Base-by-base conservation (phyloP, 1,140 invertebrate genomes). In the Drosophila kepulauana region DNA sequence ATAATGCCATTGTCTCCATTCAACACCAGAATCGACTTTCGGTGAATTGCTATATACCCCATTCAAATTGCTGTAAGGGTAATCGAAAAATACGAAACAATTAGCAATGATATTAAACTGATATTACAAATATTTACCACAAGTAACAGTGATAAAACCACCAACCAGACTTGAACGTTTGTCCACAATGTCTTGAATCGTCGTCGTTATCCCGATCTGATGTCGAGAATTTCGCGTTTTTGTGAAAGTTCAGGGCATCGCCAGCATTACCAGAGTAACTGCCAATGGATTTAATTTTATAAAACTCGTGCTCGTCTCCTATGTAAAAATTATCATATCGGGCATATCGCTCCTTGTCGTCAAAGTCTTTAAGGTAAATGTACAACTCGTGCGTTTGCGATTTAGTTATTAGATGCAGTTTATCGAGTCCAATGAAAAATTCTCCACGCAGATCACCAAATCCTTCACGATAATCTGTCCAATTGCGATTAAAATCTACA, bases 361-460 rank as follows among this genome's bases (percentile, higher is more conserved):
- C 5, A 38, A 54, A 52, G 8, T 56, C 38, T 28, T 46, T 30
- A 1, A 69, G 35, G 1, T 54, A 16, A 8, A 71, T 57, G 7
- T 54, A 57, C 11, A 71, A 52, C 20, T 64, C 68, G 43, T 64
- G 33, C 1, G 8, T 13, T 13, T 63, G 51, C 7, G 30, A 65
- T 8, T 46, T 46, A 6, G 51, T 64, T 7, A 71, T n/a, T 5
- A 16, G 11, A 56, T 71, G 52, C 5, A 72, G 25, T 51, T 72
- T 72, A 3, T 73, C 54, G 0, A 73, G 64, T n/a, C 63, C 63
- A 33, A 73, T 51, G 5, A 73, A 73, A 38, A 73, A 73, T 3
- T 73, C 56, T 10, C 63, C 35, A 0, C 5, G 7, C 20, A 67
- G 15, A 20, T 61, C 13, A 16, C 70, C 63, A 16, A 73, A 67